Evolutionary conservation across 37 sponge, comb jelly and placozoan genomes (phyloP), one percentile per base, ranked within the genome.

Genomic region (Bolinopsis microptera): DNA sequence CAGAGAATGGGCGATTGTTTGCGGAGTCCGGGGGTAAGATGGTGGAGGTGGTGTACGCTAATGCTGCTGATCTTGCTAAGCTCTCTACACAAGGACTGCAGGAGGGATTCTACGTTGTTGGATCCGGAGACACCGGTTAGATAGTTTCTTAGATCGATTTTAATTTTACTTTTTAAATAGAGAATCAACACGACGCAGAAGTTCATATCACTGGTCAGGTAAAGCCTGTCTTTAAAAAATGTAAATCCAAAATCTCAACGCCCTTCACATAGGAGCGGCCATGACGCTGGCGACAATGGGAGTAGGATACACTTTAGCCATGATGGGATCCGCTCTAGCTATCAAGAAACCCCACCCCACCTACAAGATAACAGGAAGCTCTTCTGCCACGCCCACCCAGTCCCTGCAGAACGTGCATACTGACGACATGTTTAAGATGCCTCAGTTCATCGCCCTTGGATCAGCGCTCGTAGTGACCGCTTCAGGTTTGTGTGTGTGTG

Each of bases 41-140:
- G 90, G 90, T 86, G 61, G 90, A 86, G 61, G 90, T 86, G 23
- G 90, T 86, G 48, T 86, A 86, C 31, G 90, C 90, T 27, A 86
- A 86, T 23, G 90, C 90, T 2, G 90, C 90, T 39, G 90, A 86
- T 40, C 90, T 86, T 0, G 90, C 90, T 26, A 86, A 86, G 26
- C 90, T 86, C 27, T 86, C 90, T 36, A n/a, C n/a, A 8, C n/a
- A n/a, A 5, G 90, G 90, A n/a, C 61, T 86, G 2, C 61, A 86
- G 90, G 90, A 86, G 61, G 90, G 90, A 26, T 86, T 86, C 90
- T 86, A 86, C 39, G 90, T 86, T 23, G 90, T 86, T 8, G 90
- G 90, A 34, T 86, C 90, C 0, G 90, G 90, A 23, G 30, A 86
- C 61, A 86, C 90, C 0, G 90, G 90, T 86, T 35, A 77, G 80